phyloP scores from a whole-genome alignment of 2,888 invertebrate species.

The Ypsolopha sequella region DNA sequence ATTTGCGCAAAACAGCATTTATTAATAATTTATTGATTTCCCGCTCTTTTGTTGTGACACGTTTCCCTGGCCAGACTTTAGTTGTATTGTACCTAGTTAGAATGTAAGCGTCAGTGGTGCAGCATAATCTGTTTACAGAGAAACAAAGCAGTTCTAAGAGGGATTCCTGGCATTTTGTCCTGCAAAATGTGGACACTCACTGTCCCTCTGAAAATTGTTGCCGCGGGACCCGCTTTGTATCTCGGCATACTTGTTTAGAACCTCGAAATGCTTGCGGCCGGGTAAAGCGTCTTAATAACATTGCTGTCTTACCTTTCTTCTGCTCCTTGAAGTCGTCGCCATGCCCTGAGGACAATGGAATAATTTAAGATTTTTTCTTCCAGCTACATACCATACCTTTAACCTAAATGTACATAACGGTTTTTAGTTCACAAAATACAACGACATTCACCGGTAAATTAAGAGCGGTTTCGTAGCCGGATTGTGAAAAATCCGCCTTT shows the following conservation, averaged over 20 bases:
- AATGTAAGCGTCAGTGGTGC: background rate
- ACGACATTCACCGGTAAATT: no score
- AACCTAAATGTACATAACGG: no score
- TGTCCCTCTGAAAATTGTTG: background rate
- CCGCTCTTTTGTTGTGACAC: no score
- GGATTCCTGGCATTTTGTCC: background rate
- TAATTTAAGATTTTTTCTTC: background rate
- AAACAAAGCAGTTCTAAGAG: background rate
- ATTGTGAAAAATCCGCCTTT: no score
- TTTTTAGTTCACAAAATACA: no score
- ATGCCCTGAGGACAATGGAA: constrained; percentile 47
- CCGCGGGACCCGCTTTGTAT: background rate
- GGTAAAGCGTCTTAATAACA: background rate
- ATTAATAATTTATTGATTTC: no score
- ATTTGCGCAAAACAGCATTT: no score
- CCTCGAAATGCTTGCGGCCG: background rate
- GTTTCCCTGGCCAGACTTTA: no score
- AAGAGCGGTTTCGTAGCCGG: no score
- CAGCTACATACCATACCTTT: no score
- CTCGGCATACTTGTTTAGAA: background rate
- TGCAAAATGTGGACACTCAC: background rate
- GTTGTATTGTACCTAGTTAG: background rate
- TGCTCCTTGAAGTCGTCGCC: constrained; percentile 51
- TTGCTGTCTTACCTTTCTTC: constrained; percentile 32
- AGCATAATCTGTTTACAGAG: background rate